Evolutionary conservation across 1,140 invertebrate species (phyloP), one percentile per base, ranked within the genome.

Genomic region (Atta cephalotes): DNA sequence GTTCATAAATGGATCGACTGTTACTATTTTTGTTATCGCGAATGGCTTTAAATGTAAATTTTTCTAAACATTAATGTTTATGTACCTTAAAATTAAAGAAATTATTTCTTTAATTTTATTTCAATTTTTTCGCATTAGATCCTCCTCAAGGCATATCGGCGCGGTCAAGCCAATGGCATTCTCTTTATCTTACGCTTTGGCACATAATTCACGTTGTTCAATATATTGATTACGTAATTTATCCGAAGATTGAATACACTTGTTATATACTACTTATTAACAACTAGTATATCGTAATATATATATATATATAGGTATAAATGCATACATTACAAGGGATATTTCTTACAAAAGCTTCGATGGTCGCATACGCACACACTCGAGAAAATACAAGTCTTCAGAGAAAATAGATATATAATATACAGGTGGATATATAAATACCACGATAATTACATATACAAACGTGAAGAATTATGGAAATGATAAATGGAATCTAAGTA

Each of bases 151-250:
- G 25, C 7, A 31, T 77, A 65, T 66, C 78, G 56, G 62, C 63
- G 39, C 84, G 58, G 79, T 80, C 74, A 63, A 63, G 68, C 62
- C 77, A 78, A 58, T 72, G 66, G 25, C 39, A 45, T 74, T 86
- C 53, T 87, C 72, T 81, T 88, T 85, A 92, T 86, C 65, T 88
- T 92, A 92, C 9, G 74, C 71, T 93, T 93, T 93, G 92, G 92
- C 92, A 93, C 92, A 88, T 92, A 87, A 93, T 92, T 93, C 92
- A 93, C 92, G 86, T 78, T 85, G 91, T 89, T 90, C 91, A 92
- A 92, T 87, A 92, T 87, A 56, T 81, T 35, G 14, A 62, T 81
- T 91, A 88, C 88, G 89, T 92, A 51, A 72, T 87, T 72, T 49
- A 87, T 80, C 79, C 60, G 70, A 78, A 88, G 31, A 88, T 45